Percentiles rank a stretch among this genome's conserved stretches.
Evolutionary conservation across 2,797 vertebrate species (phyloP).

Genomic region (Macropus fuliginosus): DNA sequence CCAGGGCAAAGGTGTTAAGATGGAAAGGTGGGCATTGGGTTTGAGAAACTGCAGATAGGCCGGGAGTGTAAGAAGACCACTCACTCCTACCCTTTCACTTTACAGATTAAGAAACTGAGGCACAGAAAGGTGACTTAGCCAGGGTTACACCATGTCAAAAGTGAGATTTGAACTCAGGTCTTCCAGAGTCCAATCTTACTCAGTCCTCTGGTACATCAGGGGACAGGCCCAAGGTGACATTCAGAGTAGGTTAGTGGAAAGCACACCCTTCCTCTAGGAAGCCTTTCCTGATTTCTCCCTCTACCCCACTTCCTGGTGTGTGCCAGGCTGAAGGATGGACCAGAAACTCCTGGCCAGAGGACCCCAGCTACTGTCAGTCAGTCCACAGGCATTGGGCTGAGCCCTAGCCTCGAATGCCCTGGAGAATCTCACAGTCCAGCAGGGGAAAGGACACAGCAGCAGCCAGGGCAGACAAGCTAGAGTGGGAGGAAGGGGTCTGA

Average conservation of each 20-base stretch:
- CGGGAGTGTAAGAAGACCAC: neutral
- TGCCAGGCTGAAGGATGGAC: no score
- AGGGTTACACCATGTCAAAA: neutral
- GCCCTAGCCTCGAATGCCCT: neutral
- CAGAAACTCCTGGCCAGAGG: no score
- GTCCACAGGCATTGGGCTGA: neutral
- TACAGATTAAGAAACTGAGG: no score
- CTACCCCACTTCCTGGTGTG: no score
- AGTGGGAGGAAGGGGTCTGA: neutral
- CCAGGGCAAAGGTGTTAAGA: neutral
- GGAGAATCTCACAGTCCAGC: accelerated
- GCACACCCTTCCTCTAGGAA: neutral
- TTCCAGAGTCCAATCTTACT: neutral
- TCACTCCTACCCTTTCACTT: no score
- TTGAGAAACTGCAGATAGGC: no score
- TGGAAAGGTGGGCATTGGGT: neutral
- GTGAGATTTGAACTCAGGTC: neutral
- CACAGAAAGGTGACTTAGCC: neutral
- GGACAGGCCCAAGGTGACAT: no score
- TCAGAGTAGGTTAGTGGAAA: neutral
- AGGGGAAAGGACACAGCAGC: no score
- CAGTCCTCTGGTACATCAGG: neutral
- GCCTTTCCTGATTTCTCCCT: neutral
- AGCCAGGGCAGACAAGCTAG: no score
- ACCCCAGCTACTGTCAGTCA: no score